Evolutionary conservation across 1,140 invertebrate genomes (phyloP).

Genomic region (Drosophila mayri): DNA sequence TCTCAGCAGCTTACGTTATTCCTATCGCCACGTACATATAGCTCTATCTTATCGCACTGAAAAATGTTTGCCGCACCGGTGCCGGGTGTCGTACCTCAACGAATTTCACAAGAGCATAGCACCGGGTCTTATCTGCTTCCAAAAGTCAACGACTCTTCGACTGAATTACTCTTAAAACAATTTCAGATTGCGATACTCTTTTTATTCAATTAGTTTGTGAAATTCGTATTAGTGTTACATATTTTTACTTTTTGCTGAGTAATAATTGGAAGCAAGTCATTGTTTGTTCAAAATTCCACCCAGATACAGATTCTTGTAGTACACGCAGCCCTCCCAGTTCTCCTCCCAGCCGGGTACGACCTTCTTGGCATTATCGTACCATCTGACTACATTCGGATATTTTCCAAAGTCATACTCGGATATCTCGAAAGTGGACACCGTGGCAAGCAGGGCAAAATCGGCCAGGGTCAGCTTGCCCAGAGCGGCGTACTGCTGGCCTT

Average conservation of each 20-base stretch:
- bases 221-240: conserved; percentile 1
- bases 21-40: background rate
- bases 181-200: conserved; percentile 9
- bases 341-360: conserved; percentile 90
- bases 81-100: conserved; percentile 7
- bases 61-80: conserved; percentile 20
- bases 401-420: conserved; percentile 88
- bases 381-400: conserved; percentile 89
- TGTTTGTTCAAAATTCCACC: conserved; percentile 32
- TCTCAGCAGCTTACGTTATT: background rate
- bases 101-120: conserved; percentile 32
- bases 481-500: conserved; percentile 87
- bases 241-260: conserved; percentile 1
- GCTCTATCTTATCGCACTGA: conserved; percentile 24
- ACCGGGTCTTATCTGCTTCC: conserved; percentile 16
- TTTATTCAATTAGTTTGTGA: conserved; percentile 25
- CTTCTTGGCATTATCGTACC: conserved; percentile 89
- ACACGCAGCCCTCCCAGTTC: conserved; percentile 87
- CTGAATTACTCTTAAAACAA: background rate
- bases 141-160: conserved; percentile 38
- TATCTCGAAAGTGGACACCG: conserved; percentile 89
- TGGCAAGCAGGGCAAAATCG: conserved; percentile 88
- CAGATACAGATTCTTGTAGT: conserved; percentile 84
- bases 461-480: conserved; percentile 90
- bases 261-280: background rate